Evolutionary conservation across 2,113 vertebrate species (phyloP), one percentile per base, ranked within the genome.

Genomic region (Furnarius figulus): DNA sequence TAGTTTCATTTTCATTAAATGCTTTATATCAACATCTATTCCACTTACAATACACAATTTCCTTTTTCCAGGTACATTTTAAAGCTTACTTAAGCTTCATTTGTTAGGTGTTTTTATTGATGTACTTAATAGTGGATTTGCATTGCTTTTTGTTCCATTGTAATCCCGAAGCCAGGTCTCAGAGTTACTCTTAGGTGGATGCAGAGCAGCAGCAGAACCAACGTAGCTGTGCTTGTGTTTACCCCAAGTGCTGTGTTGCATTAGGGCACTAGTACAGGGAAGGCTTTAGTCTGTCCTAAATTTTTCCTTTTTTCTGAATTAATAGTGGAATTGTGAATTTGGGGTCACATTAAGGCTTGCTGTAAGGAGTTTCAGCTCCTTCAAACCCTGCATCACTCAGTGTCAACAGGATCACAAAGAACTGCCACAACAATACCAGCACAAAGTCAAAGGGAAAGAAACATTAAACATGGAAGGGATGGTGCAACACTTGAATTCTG

Each of bases 1-100:
- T 82, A 97, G 97, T 63, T 92, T 76, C 52, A 33, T 94, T 96
- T 91, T 95, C 87, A 96, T 89, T 90, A 85, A 97, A 84, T 79
- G 42, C 33, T 86, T 93, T 91, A 40, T 88, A 76, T 70, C 71
- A 87, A 70, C 55, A 95, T 76, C 55, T 93, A 78, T 47, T 83
- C 93, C 70, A 83, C 53, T 91, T 90, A 92, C 73, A 96, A 84
- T 71, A 87, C 58, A 46, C 14, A 35, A 93, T 85, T 89, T 85
- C 52, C 94, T 89, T 56, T 55, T 95, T 94, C 79, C 76, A 91
- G 81, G 67, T 85, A 85, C 50, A 31, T 81, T 96, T 92, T 91
- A 95, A 96, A 71, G 55, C 87, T 92, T 76, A 84, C n/a, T 87
- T 76, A 75, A 85, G 47, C 83, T 89, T 93, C 47, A 12, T 19